Evolutionary conservation across 2,797 vertebrate genomes (phyloP).

Genomic region (Danio jaintianensis): DNA sequence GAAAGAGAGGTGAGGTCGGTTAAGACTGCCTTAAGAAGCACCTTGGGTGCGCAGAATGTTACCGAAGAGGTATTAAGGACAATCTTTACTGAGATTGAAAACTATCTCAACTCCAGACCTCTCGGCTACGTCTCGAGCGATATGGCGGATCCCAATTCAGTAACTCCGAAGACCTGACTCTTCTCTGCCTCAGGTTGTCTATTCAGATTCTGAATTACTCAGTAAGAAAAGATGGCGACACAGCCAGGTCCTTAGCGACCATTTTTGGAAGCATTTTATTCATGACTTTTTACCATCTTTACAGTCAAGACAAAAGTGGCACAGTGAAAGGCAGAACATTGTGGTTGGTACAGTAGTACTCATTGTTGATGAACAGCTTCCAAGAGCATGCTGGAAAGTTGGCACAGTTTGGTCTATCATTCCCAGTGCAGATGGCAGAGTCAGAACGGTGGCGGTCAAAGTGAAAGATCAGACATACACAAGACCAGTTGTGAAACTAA

Average conservation of each 20-base stretch:
- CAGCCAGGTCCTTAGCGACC: background rate
- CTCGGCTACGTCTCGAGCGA: too few species aligned
- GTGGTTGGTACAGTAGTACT: background rate
- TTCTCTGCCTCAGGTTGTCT: too few species aligned
- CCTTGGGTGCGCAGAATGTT: background rate
- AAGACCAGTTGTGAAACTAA: too few species aligned
- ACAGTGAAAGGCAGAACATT: background rate
- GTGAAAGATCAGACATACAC: too few species aligned
- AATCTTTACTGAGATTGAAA: background rate
- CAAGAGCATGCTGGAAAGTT: background rate
- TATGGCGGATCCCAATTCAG: too few species aligned
- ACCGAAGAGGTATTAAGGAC: background rate
- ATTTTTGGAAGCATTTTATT: background rate
- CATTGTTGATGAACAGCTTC: conserved; percentile 2
- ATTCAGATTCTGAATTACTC: background rate
- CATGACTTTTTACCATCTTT: background rate
- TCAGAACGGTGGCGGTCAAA: too few species aligned
- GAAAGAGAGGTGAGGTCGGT: background rate
- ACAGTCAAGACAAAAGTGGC: background rate
- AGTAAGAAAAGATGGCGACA: background rate
- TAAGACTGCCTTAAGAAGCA: background rate
- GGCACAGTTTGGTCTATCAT: too few species aligned
- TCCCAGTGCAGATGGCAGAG: too few species aligned
- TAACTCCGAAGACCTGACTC: too few species aligned
- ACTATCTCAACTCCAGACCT: background rate